These are phyloP conservation scores for Orchestes rusci DNA, from an alignment of 2,888 invertebrate species.

Conservation along the genomic window DNA sequence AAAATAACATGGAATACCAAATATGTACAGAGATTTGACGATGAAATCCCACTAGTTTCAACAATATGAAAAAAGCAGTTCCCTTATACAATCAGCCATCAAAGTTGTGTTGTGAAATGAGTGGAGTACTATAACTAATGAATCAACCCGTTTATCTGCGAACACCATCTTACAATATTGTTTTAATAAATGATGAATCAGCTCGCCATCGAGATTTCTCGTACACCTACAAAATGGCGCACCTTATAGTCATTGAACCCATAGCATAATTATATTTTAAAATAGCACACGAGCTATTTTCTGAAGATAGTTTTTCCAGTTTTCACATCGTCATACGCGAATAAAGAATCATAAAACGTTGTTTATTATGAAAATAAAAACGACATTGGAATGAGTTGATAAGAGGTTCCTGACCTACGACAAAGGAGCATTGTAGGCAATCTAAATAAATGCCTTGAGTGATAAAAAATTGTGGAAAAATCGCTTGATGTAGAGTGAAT, in stretches of 20 bases:
- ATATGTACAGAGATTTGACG: too few relatives aligned
- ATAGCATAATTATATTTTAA: slow-evolving; percentile 26
- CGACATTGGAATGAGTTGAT: slow-evolving; percentile 32
- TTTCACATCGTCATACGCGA: not conserved
- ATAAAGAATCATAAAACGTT: slow-evolving; percentile 22
- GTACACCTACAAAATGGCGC: slow-evolving; percentile 29
- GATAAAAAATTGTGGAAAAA: slow-evolving; percentile 17
- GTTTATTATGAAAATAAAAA: slow-evolving; percentile 25
- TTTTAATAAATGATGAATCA: slow-evolving; percentile 8
- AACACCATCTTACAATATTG: too few relatives aligned
- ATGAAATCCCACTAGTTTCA: too few relatives aligned
- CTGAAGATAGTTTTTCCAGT: not conserved
- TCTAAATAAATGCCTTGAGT: slow-evolving; percentile 28
- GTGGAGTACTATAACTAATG: too few relatives aligned
- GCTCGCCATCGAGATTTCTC: slow-evolving; percentile 16
- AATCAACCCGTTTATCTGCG: too few relatives aligned
- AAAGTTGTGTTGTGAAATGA: too few relatives aligned
- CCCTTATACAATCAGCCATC: too few relatives aligned
- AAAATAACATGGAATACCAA: too few relatives aligned
- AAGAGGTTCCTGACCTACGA: slow-evolving; percentile 43
- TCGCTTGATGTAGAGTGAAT: slow-evolving; percentile 7
- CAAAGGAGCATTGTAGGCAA: slow-evolving; percentile 31
- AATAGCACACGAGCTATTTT: slow-evolving; percentile 18
- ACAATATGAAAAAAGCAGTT: too few relatives aligned
- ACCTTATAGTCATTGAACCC: slow-evolving; percentile 30